Base-by-base conservation (phyloP, 2,113 vertebrate genomes). In the Colius striatus region DNA sequence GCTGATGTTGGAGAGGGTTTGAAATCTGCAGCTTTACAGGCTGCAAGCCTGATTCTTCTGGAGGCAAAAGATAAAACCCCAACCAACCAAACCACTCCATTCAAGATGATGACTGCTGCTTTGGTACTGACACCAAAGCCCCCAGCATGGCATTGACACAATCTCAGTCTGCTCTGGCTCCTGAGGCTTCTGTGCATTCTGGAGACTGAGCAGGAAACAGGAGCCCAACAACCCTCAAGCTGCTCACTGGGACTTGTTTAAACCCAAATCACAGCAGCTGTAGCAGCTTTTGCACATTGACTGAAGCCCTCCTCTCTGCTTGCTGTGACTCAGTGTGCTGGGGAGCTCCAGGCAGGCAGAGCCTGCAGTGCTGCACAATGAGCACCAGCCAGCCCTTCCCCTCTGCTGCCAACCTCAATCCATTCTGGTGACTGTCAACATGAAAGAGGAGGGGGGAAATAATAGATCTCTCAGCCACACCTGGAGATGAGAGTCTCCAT, bases 191-290 rank as follows among this genome's bases (percentile, higher is more conserved):
- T 92, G 45, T 71, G 75, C 93, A 54, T 92, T 80, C 92, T 75
- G 76, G 27, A 86, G 57, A 32, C 78, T 4, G 23, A 87, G 82
- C 90, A 84, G 93, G 90, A 93, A 95, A 85, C n/a, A 2, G 79
- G 43, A 92, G 78, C 68, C 70, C 4, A 78, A 93, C 82, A 78
- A 93, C 82, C 79, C 88, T 80, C 75, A 21, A n/a, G 83, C 87
- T 94, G 82, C 68, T 81, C 63, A 84, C 71, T 84, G 93, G 57
- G 68, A 90, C 76, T 94, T 73, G 67, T 75, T 92, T 48, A 89
- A 41, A 41, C 38, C 38, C 16, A 92, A 91, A 81, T 20, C 12
- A 8, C 74, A 94, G 92, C 91, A 87, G 94, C 92, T 92, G 79
- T 45, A 81, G 78, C 79, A 81, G 89, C 66, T 89, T 9, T 19